Base-by-base conservation (phyloP, 2,113 vertebrate genomes). In the Triplophysa siluroides region DNA sequence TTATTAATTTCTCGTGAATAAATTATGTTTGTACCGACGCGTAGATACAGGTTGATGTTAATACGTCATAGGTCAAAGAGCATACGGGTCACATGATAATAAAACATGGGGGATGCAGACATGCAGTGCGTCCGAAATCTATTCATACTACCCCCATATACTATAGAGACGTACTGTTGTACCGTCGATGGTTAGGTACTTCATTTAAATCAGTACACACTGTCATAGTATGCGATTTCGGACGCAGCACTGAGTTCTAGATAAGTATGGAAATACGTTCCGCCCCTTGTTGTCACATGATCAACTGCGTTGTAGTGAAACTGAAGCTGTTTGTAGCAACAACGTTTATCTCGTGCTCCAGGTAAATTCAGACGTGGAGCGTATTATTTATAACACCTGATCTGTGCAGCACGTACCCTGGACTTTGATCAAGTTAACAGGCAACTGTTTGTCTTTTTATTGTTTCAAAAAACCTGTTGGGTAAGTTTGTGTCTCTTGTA, bases 261-360 rank as follows among this genome's bases (percentile, higher is more conserved):
- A 19, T 19, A 19, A 21, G n/a, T 56, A n/a, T n/a, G 63, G 7
- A 68, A 38, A 7, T 16, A 41, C 1, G 61, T 76, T 56, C 83
- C 84, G 78, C 75, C 83, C 16, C 10, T 9, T 50, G 60, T 76
- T 52, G 81, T 90, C 91, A 91, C 87, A 33, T 92, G 92, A 89
- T 82, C 11, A 18, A 6, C 80, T 86, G 82, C 65, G 61, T 63
- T 2, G 41, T 29, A n/a, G 16, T 75, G 13, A 54, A 56, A 19
- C 38, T 24, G 71, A 7, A 56, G 26, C 19, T 14, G 3, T 58
- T 19, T 45, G 14, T 61, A 24, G 2, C 56, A 11, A 3, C 11
- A 33, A 71, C n/a, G 18, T 72, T 72, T 38, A 61, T 60, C 54
- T 23, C 52, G 3, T 16, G n/a, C 41, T 75, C 2, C 38, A 75